These are phyloP conservation scores for Drosophila setifemur DNA, from an alignment of 1,140 invertebrate species.

Conservation along the genomic window DNA sequence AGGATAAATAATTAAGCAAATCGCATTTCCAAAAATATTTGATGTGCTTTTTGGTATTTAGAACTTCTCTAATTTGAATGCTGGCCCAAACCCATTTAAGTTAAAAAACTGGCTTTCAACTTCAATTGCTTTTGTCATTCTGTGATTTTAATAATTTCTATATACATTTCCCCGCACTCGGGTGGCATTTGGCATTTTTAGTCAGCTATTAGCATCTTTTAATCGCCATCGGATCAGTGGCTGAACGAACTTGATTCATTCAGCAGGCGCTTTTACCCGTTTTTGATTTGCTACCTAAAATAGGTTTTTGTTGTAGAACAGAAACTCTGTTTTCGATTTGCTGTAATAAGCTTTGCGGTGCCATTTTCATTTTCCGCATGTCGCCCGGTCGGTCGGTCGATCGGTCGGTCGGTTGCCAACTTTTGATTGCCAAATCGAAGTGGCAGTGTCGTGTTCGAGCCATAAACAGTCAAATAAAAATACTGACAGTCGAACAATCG, in stretches of 20 bases:
- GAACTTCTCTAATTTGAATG: too few species aligned
- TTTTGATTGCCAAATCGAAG: conserved; percentile 52
- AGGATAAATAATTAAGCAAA: too few species aligned
- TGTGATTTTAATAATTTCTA: too few species aligned
- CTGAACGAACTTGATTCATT: conserved; percentile 1
- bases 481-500: conserved; percentile 15
- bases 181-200: neutral
- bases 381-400: too few species aligned
- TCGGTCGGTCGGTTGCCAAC: too few species aligned
- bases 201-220: conserved; percentile 5
- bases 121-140: neutral
- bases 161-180: too few species aligned
- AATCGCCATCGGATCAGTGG: neutral
- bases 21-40: too few species aligned
- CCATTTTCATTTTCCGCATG: conserved; percentile 40
- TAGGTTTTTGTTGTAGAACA: neutral
- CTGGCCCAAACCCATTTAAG: too few species aligned
- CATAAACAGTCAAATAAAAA: conserved; percentile 41
- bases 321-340: conserved; percentile 15
- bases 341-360: conserved; percentile 34
- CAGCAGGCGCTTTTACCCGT: conserved; percentile 17
- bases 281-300: conserved; percentile 23
- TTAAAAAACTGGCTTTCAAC: too few species aligned
- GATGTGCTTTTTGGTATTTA: too few species aligned
- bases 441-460: conserved; percentile 38